A percentile compares a stretch with the other conserved stretches of the same genome.
These are phyloP conservation scores for Choristoneura fumiferana DNA, from an alignment of 1,140 invertebrate species.

Conservation along the genomic window DNA sequence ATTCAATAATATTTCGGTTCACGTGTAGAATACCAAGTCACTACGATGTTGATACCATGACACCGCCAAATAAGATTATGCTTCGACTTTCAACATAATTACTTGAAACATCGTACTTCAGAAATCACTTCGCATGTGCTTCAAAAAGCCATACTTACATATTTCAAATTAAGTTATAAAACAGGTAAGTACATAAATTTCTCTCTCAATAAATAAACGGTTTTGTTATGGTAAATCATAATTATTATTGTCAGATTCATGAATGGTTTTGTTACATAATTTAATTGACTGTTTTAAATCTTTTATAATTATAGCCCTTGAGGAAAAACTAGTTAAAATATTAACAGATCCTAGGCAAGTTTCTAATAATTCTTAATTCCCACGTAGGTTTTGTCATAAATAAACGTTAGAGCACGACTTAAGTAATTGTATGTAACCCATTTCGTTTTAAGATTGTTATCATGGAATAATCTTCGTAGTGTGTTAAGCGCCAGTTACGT, in stretches of 20 bases:
- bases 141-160: neutral
- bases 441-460: slow-evolving; percentile 27
- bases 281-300: no score
- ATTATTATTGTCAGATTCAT: slow-evolving; percentile 5
- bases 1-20: neutral
- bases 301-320: neutral
- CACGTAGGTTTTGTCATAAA: slow-evolving; percentile 7
- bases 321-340: neutral
- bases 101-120: no score
- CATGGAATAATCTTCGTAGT: slow-evolving; percentile 24
- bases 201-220: neutral
- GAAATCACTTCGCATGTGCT: no score
- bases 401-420: slow-evolving; percentile 22
- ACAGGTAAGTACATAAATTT: neutral
- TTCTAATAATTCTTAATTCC: neutral
- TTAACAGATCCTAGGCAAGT: neutral
- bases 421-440: slow-evolving; percentile 28
- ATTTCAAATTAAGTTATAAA: neutral
- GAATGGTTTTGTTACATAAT: neutral
- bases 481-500: neutral
- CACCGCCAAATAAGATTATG: slow-evolving; percentile 19
- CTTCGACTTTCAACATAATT: slow-evolving; percentile 10
- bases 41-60: slow-evolving; percentile 8
- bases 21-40: slow-evolving; percentile 18
- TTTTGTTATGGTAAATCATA: neutral